Evolutionary conservation across 1,140 invertebrate genomes (phyloP).

Genomic region (Chymomyza costata): DNA sequence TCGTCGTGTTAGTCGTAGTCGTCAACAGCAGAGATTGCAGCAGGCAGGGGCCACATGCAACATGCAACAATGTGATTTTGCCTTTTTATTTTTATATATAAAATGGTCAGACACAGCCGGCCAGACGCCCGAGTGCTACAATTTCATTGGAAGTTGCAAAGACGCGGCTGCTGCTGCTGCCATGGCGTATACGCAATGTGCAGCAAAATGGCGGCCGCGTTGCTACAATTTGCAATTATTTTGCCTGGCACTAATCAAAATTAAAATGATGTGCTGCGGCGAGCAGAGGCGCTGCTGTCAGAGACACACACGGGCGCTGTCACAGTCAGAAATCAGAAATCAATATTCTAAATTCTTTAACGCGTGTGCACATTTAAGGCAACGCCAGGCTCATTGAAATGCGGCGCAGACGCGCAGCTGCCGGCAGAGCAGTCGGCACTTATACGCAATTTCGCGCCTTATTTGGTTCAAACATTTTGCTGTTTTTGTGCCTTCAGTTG

Average conservation of each 20-base stretch:
- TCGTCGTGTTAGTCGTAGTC: too few relatives aligned
- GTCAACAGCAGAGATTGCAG: too few relatives aligned
- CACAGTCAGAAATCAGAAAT: constrained; percentile 54
- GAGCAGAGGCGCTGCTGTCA: constrained; percentile 3
- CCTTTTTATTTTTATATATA: too few relatives aligned
- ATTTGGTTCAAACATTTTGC: constrained; percentile 68
- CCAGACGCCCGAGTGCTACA: constrained; percentile 39
- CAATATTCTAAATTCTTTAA: constrained; percentile 73
- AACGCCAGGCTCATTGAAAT: constrained; percentile 64
- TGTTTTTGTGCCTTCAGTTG: constrained; percentile 24
- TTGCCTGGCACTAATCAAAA: constrained; percentile 58
- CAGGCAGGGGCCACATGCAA: constrained; percentile 5
- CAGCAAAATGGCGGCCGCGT: constrained; percentile 68
- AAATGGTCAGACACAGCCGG: constrained; percentile 28
- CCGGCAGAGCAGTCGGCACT: constrained; percentile 66
- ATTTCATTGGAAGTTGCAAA: constrained; percentile 63
- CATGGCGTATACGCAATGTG: constrained; percentile 54
- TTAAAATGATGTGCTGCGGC: constrained; percentile 64
- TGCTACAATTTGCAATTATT: constrained; percentile 71
- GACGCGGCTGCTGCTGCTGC: constrained; percentile 1
- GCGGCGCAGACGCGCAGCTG: constrained; percentile 34
- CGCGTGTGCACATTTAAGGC: constrained; percentile 72
- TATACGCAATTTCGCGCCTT: constrained; percentile 72
- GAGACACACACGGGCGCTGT: constrained; percentile 7
- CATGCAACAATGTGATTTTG: constrained; percentile 62